A percentile compares a stretch with the other conserved stretches of the same genome.
Evolutionary conservation across 2,888 invertebrate genomes (phyloP).

Genomic region (Harpalus rufipes): DNA sequence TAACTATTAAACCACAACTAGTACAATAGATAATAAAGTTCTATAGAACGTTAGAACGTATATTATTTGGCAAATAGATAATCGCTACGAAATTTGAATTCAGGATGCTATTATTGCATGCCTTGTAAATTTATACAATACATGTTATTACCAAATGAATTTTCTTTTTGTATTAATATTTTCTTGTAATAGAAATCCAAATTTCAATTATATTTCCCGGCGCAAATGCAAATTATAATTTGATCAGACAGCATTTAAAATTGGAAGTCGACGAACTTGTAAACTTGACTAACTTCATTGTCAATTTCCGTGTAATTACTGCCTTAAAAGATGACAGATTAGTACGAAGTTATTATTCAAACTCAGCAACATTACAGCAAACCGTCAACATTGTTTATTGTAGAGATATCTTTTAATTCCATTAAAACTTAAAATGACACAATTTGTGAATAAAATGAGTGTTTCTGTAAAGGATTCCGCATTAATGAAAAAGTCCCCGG

Average conservation of each 20-base stretch:
- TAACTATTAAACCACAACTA: neutral
- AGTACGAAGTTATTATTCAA: constrained; percentile 27
- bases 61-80: neutral
- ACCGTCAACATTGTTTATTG: constrained; percentile 30
- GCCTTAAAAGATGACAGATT: constrained; percentile 33
- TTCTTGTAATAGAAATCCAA: too few relatives aligned
- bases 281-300: constrained; percentile 16
- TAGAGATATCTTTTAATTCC: constrained; percentile 55
- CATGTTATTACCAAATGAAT: too few relatives aligned
- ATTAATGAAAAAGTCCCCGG: constrained; percentile 33
- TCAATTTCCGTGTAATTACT: constrained; percentile 37
- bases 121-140: too few relatives aligned
- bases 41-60: neutral
- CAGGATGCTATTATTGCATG: neutral
- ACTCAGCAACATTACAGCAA: constrained; percentile 17
- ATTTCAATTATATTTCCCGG: too few relatives aligned
- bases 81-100: neutral
- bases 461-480: constrained; percentile 37
- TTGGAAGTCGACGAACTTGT: neutral
- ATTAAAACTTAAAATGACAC: constrained; percentile 56
- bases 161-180: too few relatives aligned
- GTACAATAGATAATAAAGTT: constrained; percentile 3
- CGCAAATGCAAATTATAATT: neutral
- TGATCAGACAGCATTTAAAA: constrained; percentile 24
- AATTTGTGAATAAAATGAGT: constrained; percentile 59